phyloP scores from a whole-genome alignment of 2,113 vertebrate species.

The Martes martes region DNA sequence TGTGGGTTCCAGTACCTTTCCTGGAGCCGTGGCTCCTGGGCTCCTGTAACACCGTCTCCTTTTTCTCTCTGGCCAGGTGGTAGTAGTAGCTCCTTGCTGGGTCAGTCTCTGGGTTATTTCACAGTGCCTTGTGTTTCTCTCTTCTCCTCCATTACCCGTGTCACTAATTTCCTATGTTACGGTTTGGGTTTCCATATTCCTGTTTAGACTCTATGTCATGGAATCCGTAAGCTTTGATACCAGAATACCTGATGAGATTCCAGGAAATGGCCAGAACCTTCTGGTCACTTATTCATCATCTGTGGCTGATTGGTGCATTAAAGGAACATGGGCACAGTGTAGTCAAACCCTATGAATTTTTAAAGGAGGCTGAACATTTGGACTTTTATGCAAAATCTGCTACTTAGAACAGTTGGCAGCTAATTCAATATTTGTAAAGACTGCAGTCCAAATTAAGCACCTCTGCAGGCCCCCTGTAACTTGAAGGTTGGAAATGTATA shows the following conservation, averaged over 20 bases:
- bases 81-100: not conserved
- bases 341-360: not conserved
- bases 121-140: not conserved
- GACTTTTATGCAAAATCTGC: not conserved
- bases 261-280: not conserved
- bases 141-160: not conserved
- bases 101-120: not conserved
- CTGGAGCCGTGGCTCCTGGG: too few relatives aligned
- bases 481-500: not conserved
- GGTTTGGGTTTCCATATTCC: not conserved
- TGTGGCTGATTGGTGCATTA: not conserved
- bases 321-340: not conserved
- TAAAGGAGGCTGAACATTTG: not conserved
- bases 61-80: not conserved
- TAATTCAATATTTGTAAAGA: not conserved
- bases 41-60: not conserved
- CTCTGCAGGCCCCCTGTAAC: not conserved
- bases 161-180: not conserved
- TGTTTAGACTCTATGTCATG: not conserved
- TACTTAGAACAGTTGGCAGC: not conserved
- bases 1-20: not conserved
- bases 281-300: not conserved
- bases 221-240: not conserved
- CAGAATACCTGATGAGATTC: not conserved
- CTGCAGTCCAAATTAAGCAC: not conserved